phyloP scores from a whole-genome alignment of 37 sponge, comb jelly and placozoan species.

The Ianthella basta region DNA sequence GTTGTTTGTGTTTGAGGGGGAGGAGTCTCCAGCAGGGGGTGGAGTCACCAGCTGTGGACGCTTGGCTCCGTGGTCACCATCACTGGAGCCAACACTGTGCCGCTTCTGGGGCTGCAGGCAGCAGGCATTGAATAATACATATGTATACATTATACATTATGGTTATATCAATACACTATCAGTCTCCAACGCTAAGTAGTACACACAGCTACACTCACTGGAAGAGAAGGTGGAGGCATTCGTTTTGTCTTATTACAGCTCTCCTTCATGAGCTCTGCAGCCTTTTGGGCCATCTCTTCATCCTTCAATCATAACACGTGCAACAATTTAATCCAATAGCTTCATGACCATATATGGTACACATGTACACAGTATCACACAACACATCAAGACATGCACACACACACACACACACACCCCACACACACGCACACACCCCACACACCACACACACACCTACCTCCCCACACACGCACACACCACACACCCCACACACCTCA shows the following conservation, averaged over 20 bases:
- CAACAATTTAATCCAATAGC: neutral
- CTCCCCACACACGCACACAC: neutral
- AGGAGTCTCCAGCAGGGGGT: neutral
- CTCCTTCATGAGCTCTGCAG: slow-evolving; percentile 53
- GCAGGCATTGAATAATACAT: neutral
- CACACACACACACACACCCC: neutral
- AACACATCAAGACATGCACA: neutral
- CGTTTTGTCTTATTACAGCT: neutral
- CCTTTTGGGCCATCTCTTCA: slow-evolving; percentile 45
- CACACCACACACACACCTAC: neutral
- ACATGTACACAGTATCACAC: neutral
- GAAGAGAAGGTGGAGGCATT: slow-evolving; percentile 58
- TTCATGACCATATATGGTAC: neutral
- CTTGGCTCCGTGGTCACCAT: neutral
- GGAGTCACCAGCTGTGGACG: slow-evolving; percentile 7
- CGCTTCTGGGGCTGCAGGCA: slow-evolving; percentile 14
- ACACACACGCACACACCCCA: neutral
- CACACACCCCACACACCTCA: neutral
- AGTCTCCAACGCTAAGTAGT: no score
- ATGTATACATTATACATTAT: no score
- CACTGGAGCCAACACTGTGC: neutral
- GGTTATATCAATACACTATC: no score
- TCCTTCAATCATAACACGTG: slow-evolving; percentile 32
- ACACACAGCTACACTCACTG: slow-evolving; percentile 32
- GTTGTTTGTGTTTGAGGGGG: neutral